Evolutionary conservation across 2,113 vertebrate species (phyloP).

Genomic region (Corvus hawaiiensis): DNA sequence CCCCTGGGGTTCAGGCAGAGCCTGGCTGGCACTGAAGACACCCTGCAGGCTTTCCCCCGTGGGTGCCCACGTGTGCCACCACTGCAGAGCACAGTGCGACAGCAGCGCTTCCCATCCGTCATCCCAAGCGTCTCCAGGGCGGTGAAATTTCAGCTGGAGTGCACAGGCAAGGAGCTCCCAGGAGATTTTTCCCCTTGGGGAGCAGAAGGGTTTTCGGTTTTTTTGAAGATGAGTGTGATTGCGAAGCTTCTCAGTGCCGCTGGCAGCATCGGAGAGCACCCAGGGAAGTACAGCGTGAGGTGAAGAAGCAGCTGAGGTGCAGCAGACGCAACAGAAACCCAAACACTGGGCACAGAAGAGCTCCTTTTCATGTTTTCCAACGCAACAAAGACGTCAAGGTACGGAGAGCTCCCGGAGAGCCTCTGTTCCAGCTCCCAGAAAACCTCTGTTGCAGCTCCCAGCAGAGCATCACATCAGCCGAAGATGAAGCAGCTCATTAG

Average conservation of each 20-base stretch:
- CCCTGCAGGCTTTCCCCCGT: fast-evolving
- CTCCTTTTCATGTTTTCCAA: not conserved
- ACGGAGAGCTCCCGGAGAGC: not conserved
- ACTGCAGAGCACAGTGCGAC: fast-evolving
- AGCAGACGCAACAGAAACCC: not conserved
- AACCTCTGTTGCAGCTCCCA: conserved; percentile 9
- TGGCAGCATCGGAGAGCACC: not conserved
- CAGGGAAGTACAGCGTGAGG: not conserved
- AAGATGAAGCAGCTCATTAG: conserved; percentile 26
- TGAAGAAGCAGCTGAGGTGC: not conserved
- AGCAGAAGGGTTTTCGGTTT: not conserved
- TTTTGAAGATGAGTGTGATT: not conserved
- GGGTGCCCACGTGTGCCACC: fast-evolving
- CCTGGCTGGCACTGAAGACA: too few relatives aligned
- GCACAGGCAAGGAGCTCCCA: not conserved
- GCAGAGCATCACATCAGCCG: not conserved
- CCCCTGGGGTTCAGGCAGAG: not conserved
- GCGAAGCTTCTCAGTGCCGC: not conserved
- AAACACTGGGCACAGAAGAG: not conserved
- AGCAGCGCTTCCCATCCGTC: fast-evolving
- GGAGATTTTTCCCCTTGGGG: not conserved
- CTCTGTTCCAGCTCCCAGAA: not conserved
- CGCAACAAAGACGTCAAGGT: not conserved
- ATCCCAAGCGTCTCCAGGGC: not conserved
- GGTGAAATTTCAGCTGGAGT: not conserved